phyloP scores from a whole-genome alignment of 2,797 vertebrate species.

The Cuculus canorus region DNA sequence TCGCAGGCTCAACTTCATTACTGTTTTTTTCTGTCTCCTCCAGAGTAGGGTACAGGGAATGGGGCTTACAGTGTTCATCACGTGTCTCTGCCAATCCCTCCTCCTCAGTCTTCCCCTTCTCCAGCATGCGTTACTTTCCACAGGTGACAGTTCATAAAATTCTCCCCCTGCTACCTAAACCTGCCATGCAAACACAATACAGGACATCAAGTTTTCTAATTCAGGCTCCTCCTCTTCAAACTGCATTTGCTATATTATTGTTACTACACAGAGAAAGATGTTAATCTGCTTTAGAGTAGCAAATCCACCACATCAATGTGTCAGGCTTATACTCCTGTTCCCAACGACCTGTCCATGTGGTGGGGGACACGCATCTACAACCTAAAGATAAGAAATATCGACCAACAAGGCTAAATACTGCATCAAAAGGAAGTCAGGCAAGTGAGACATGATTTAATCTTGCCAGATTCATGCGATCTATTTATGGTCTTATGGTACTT shows the following conservation, averaged over 20 bases:
- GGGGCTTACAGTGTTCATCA: accelerated
- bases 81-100: background rate
- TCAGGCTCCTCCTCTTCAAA: background rate
- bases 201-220: background rate
- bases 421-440: background rate
- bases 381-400: background rate
- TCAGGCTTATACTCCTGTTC: background rate
- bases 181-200: accelerated
- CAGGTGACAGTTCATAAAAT: accelerated
- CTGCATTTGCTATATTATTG: background rate
- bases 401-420: background rate
- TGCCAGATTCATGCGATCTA: background rate
- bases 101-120: background rate
- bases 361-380: background rate
- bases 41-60: accelerated
- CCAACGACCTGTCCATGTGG: accelerated
- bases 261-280: background rate
- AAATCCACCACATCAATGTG: background rate
- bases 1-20: background rate
- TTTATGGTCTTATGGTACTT: background rate
- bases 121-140: background rate
- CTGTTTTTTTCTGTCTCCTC: background rate
- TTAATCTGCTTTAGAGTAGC: background rate
- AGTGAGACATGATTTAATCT: background rate
- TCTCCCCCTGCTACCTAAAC: background rate